Conservation (phyloP, 2,888 invertebrate species). For the Lithophane semibrunnea region DNA sequence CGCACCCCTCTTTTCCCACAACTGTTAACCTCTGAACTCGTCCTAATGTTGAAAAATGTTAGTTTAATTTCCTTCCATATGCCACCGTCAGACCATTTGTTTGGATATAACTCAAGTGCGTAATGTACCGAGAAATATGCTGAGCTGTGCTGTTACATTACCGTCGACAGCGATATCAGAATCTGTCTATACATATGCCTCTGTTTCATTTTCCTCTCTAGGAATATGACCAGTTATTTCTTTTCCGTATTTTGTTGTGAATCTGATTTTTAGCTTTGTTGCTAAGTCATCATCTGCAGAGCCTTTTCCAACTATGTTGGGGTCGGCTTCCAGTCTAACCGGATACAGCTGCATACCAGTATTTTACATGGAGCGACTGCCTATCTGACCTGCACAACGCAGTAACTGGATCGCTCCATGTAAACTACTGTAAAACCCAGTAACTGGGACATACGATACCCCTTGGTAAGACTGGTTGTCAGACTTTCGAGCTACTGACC, state of each 20-base stretch:
- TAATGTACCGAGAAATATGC: slow-evolving; percentile 74
- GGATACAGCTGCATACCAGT: no score
- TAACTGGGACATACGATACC: no score
- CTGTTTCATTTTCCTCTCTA: slow-evolving; percentile 28
- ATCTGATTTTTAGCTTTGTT: no score
- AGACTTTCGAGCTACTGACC: no score
- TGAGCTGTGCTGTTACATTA: slow-evolving; percentile 63
- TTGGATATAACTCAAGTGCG: slow-evolving; percentile 69
- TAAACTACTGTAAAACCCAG: no score
- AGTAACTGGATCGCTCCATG: no score
- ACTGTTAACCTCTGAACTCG: slow-evolving; percentile 50
- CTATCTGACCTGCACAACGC: no score
- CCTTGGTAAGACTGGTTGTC: no score
- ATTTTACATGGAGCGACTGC: no score
- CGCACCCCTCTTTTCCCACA: slow-evolving; percentile 28
- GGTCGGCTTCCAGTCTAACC: no score
- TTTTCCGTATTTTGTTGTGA: slow-evolving; percentile 17
- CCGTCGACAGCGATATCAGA: slow-evolving; percentile 30
- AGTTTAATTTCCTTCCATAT: slow-evolving; percentile 74
- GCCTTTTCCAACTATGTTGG: no score
- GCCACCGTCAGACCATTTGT: slow-evolving; percentile 75
- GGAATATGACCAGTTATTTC: slow-evolving; percentile 13
- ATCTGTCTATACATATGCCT: slow-evolving; percentile 32
- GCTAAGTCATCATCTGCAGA: no score
- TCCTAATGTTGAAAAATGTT: slow-evolving; percentile 74